Conservation (phyloP, 92 coral and sea anemone genomes). For the Porites divaricata region DNA sequence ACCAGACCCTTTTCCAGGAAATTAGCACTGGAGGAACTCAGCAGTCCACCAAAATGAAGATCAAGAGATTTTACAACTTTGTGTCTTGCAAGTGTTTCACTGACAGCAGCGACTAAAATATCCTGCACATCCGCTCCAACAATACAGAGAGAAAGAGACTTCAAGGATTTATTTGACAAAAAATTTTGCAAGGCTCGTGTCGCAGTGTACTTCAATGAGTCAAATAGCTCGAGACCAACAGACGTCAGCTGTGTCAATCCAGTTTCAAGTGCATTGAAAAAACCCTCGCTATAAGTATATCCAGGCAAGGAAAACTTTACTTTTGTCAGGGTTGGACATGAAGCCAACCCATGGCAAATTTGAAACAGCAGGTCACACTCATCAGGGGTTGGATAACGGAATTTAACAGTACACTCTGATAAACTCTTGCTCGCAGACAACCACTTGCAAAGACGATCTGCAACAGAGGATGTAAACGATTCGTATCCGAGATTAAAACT, state of each 20-base stretch:
- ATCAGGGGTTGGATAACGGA: neutral
- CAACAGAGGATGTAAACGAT: neutral
- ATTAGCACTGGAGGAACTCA: neutral
- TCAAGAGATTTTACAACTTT: neutral
- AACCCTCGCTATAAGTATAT: neutral
- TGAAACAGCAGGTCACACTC: neutral
- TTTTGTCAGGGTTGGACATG: neutral
- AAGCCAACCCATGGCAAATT: neutral
- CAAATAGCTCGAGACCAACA: neutral
- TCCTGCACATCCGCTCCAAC: neutral
- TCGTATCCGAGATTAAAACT: neutral
- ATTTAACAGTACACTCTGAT: neutral
- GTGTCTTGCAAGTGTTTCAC: neutral
- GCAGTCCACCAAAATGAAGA: neutral
- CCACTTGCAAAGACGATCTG: neutral
- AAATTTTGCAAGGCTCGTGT: neutral
- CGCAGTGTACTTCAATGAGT: neutral
- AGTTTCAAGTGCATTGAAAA: neutral
- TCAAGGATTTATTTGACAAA: neutral
- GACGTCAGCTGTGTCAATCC: slow-evolving; percentile 2
- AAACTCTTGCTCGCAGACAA: neutral
- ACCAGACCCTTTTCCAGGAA: neutral
- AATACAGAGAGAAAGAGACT: neutral
- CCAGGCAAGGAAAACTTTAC: neutral
- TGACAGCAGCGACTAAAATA: neutral